phyloP scores from a whole-genome alignment of 37 sponge, comb jelly and placozoan species.

The Diacarnus erythraeanus region DNA sequence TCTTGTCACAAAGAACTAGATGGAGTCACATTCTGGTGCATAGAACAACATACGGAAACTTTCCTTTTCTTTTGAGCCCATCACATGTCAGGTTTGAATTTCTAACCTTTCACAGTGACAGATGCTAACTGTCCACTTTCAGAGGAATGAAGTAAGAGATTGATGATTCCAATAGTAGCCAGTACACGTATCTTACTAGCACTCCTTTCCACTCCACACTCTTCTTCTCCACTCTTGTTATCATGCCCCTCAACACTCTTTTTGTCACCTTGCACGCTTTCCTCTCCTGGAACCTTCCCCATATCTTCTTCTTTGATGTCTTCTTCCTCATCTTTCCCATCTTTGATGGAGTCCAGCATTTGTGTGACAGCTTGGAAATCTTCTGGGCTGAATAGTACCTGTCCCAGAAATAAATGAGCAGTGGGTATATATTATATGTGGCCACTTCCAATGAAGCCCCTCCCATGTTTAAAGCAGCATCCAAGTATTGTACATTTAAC shows the following conservation, averaged over 20 bases:
- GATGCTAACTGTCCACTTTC: neutral
- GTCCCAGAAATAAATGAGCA: neutral
- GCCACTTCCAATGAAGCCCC: too few relatives aligned
- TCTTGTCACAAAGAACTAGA: neutral
- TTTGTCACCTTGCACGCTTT: neutral
- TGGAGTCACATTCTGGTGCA: neutral
- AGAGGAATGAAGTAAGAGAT: slow-evolving; percentile 18
- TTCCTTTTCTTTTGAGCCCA: neutral
- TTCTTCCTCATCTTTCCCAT: neutral
- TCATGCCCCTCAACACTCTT: neutral
- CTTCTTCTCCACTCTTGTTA: neutral
- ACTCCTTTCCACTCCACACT: neutral
- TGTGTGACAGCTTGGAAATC: slow-evolving; percentile 37
- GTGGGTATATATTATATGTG: too few relatives aligned
- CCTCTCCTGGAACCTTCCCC: neutral
- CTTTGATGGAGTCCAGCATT: slow-evolving; percentile 22
- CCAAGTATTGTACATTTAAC: too few relatives aligned
- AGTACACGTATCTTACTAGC: slow-evolving; percentile 11
- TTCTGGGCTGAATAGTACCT: slow-evolving; percentile 50
- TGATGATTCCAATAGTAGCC: slow-evolving; percentile 16
- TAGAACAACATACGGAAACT: neutral
- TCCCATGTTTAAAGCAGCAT: too few relatives aligned
- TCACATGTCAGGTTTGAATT: neutral
- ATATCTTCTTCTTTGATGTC: neutral
- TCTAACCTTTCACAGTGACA: slow-evolving; percentile 15